phyloP scores from a whole-genome alignment of 53 echinoderm and acorn worm genomes.

The Apostichopus leukothele region DNA sequence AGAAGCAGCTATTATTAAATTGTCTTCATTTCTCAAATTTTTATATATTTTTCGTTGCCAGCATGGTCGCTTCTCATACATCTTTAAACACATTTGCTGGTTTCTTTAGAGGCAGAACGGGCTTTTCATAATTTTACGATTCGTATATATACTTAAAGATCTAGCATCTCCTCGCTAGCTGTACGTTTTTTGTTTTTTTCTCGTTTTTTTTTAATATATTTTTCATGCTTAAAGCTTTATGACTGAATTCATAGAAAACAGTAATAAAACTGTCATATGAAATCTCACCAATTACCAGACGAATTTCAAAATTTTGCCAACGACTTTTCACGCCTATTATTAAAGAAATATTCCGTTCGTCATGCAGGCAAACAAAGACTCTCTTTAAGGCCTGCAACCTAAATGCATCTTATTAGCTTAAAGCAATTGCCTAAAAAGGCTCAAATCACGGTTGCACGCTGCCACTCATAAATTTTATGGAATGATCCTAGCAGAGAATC shows the following conservation, averaged over 20 bases:
- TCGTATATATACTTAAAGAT: no score
- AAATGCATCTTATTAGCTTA: slow-evolving; percentile 6
- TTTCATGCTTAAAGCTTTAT: no score
- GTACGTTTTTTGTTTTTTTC: no score
- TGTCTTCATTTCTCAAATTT: not conserved
- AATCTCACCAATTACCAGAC: no score
- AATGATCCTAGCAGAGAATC: not conserved
- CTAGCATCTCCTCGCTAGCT: no score
- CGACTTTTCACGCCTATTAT: not conserved
- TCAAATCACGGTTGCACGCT: not conserved
- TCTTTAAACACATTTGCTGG: no score
- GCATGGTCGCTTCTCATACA: not conserved
- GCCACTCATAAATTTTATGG: not conserved
- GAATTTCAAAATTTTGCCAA: not conserved
- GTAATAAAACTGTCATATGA: no score
- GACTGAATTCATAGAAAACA: no score
- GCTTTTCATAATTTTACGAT: no score
- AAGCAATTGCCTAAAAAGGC: slow-evolving; percentile 11
- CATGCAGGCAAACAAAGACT: not conserved
- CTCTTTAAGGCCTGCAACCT: not conserved
- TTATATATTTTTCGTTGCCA: not conserved
- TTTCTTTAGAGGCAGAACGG: no score
- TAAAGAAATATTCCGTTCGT: not conserved
- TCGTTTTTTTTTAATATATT: no score
- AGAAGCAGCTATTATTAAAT: not conserved